These are phyloP conservation scores for Synanthedon formicaeformis DNA, from an alignment of 2,888 invertebrate species.

Conservation along the genomic window DNA sequence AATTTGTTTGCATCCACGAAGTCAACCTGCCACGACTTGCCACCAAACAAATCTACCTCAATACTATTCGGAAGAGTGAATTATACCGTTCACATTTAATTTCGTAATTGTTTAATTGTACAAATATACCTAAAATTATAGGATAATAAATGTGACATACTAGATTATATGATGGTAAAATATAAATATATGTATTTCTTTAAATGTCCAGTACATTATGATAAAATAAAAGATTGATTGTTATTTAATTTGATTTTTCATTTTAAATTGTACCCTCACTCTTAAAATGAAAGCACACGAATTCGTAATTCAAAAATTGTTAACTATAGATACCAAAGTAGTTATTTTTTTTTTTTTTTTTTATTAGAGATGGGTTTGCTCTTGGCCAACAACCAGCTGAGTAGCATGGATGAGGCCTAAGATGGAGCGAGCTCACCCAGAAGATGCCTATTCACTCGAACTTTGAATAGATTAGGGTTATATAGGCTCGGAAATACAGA, in stretches of 20 bases:
- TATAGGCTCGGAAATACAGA: too few relatives aligned
- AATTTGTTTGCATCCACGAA: too few relatives aligned
- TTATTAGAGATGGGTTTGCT: too few relatives aligned
- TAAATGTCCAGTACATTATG: slow-evolving; percentile 63
- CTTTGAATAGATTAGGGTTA: too few relatives aligned
- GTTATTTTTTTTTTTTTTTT: too few relatives aligned
- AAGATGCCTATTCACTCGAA: too few relatives aligned
- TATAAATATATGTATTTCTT: slow-evolving; percentile 58
- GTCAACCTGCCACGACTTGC: slow-evolving; percentile 8
- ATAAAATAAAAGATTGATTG: slow-evolving; percentile 67
- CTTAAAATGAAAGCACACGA: not conserved
- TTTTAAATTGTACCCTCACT: slow-evolving; percentile 5
- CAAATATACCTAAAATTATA: slow-evolving; percentile 40
- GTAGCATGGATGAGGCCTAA: too few relatives aligned
- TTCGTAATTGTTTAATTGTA: slow-evolving; percentile 37
- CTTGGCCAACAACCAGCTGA: too few relatives aligned
- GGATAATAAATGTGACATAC: slow-evolving; percentile 28
- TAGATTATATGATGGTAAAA: slow-evolving; percentile 36
- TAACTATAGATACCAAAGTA: too few relatives aligned
- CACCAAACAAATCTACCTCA: slow-evolving; percentile 51
- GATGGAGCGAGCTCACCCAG: too few relatives aligned
- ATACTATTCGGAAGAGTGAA: slow-evolving; percentile 27
- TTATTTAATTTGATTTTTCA: slow-evolving; percentile 39
- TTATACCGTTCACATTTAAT: slow-evolving; percentile 5
- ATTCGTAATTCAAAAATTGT: slow-evolving; percentile 6